phyloP scores from a whole-genome alignment of 2,797 vertebrate genomes.

The Tarsius wallacei region DNA sequence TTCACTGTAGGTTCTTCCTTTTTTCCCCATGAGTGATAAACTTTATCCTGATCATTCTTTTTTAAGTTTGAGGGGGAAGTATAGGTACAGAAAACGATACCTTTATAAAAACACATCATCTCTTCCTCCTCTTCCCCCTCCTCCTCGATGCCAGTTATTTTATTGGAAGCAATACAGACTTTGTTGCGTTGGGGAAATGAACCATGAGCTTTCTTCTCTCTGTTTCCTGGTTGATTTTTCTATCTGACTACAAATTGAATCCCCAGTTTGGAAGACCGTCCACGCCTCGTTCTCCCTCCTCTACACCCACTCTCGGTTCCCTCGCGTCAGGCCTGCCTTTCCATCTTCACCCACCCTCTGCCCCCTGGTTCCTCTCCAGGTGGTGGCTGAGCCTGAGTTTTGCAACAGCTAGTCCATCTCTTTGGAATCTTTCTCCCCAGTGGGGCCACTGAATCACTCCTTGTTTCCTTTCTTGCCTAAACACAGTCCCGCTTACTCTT shows the following conservation, averaged over 20 bases:
- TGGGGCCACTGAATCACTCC: slow-evolving; percentile 64
- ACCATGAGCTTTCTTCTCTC: not conserved
- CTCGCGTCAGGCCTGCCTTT: not conserved
- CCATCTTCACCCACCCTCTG: not conserved
- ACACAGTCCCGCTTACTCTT: slow-evolving; percentile 24
- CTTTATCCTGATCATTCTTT: not conserved
- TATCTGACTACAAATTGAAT: not conserved
- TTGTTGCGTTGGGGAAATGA: not conserved
- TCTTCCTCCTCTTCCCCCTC: not conserved
- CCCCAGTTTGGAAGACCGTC: not conserved
- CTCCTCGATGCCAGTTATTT: not conserved
- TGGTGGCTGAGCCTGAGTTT: not conserved
- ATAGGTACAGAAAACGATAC: not conserved
- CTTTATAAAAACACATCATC: not conserved
- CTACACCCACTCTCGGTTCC: not conserved
- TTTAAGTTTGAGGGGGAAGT: not conserved
- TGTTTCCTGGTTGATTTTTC: slow-evolving; percentile 51
- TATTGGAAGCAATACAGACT: not conserved
- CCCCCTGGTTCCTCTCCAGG: not conserved
- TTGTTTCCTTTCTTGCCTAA: slow-evolving; percentile 44
- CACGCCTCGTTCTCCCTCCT: not conserved
- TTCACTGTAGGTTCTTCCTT: not conserved
- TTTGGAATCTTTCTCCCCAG: slow-evolving; percentile 58
- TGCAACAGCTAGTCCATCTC: not conserved
- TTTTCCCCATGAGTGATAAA: not conserved